Evolutionary conservation across 2,797 vertebrate species (phyloP), one percentile per base, ranked within the genome.

Genomic region (Peromyscus eremicus): DNA sequence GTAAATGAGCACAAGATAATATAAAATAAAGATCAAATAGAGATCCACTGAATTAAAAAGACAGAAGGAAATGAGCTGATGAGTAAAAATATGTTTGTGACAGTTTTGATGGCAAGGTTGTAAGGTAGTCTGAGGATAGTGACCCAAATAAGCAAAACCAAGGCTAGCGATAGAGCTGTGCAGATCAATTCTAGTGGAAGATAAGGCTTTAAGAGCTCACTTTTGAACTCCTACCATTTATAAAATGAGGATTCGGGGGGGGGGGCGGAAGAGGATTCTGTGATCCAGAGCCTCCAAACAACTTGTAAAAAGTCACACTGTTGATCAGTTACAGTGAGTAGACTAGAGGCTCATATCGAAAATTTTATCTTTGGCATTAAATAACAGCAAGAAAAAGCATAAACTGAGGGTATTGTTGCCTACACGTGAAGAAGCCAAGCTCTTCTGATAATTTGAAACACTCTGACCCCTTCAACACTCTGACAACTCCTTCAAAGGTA

Each of bases 21-120:
- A 92, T 13, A 94, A 97, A 94, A 82, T 91, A 92, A 93, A 96
- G 57, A 70, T 89, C 86, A 92, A 96, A 76, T 80, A 62, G 5
- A 96, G 46, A 40, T 95, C 49, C 90, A 60, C 13, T 93, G 57
- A 91, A 73, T 84, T 89, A 76, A 92, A 94, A 88, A 84, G 34
- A 81, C 16, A 87, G 34, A 89, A 37, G 88, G 6, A n/a, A 89
- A 25, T 66, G 79, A 95, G 82, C 71, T 40, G 66, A 60, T n/a
- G 76, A 90, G 49, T 57, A 97, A 89, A 80, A 89, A 34, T 80
- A 46, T 62, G 92, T 83, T 55, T 77, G n/a, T 89, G 79, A 91
- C 70, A 49, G 34, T 86, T 82, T 83, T 93, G 62, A 92, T 89
- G 29, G 9, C 32, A 68, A 94, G 94, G 52, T 84, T 73, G 87